These are phyloP conservation scores for Paramormyrops hopkinsi DNA, from an alignment of 2,797 vertebrate genomes.

Conservation along the genomic window DNA sequence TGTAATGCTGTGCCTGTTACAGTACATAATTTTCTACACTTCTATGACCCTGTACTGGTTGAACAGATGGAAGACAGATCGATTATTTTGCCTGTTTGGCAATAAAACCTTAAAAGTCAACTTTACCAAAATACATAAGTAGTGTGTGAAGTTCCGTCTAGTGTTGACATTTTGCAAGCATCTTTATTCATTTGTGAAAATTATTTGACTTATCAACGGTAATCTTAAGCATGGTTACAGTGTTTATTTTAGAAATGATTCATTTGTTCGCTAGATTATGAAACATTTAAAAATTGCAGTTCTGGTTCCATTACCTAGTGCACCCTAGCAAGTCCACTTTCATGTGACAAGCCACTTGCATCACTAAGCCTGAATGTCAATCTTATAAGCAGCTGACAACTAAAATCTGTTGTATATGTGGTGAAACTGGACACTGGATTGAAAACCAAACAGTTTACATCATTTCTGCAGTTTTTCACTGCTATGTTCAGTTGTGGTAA, in stretches of 20 bases:
- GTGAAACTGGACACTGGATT: not conserved
- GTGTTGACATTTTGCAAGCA: not conserved
- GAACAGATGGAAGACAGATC: not conserved
- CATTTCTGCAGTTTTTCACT: not conserved
- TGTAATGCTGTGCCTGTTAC: not conserved
- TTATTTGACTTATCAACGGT: too few relatives aligned
- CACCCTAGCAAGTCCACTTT: too few relatives aligned
- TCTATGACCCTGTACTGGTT: not conserved
- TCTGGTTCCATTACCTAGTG: too few relatives aligned
- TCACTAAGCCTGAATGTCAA: too few relatives aligned
- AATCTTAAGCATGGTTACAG: too few relatives aligned
- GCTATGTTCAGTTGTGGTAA: not conserved
- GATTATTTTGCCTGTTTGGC: not conserved
- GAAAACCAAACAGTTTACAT: not conserved
- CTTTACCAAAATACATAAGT: not conserved
- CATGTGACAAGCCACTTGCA: too few relatives aligned
- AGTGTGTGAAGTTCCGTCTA: not conserved
- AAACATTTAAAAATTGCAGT: too few relatives aligned
- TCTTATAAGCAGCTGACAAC: too few relatives aligned
- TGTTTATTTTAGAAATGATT: too few relatives aligned
- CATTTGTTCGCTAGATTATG: too few relatives aligned
- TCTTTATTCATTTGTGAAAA: too few relatives aligned
- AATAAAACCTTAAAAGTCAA: not conserved
- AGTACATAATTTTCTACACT: not conserved
- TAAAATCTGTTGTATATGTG: not conserved